A percentile compares a stretch with the other conserved stretches of the same genome.
Conservation (phyloP, 2,888 invertebrate genomes). For the Phytoseiulus persimilis region DNA sequence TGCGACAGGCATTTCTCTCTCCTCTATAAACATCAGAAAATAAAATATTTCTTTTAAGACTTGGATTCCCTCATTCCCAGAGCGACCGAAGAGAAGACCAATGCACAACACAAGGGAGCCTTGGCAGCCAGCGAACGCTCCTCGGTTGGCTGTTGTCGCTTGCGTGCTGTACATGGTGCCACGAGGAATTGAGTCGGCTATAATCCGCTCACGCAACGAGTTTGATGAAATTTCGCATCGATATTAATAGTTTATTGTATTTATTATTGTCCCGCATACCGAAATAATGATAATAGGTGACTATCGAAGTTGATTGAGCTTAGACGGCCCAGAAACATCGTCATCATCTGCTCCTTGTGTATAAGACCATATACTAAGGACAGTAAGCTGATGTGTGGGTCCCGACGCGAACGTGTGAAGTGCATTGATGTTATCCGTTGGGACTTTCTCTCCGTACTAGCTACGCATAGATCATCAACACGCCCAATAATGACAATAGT, state of each 20-base stretch:
- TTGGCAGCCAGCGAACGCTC: too few species aligned
- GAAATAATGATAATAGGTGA: slow-evolving; percentile 5
- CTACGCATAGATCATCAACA: background rate
- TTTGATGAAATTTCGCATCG: background rate
- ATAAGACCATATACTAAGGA: background rate
- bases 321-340: background rate
- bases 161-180: too few species aligned
- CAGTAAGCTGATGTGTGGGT: slow-evolving; percentile 17
- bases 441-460: background rate
- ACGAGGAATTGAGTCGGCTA: too few species aligned
- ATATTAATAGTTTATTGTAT: background rate
- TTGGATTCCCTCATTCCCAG: too few species aligned
- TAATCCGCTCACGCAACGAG: too few species aligned
- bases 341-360: background rate
- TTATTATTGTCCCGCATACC: background rate
- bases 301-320: background rate
- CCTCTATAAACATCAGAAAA: too few species aligned
- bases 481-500: slow-evolving; percentile 6
- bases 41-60: too few species aligned
- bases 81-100: too few species aligned
- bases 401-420: background rate
- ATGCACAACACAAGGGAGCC: too few species aligned
- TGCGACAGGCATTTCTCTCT: too few species aligned
- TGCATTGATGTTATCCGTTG: background rate
- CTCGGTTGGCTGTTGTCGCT: too few species aligned